Evolutionary conservation across 1,140 invertebrate species (phyloP).

Genomic region (Gonatopus flavifemur): DNA sequence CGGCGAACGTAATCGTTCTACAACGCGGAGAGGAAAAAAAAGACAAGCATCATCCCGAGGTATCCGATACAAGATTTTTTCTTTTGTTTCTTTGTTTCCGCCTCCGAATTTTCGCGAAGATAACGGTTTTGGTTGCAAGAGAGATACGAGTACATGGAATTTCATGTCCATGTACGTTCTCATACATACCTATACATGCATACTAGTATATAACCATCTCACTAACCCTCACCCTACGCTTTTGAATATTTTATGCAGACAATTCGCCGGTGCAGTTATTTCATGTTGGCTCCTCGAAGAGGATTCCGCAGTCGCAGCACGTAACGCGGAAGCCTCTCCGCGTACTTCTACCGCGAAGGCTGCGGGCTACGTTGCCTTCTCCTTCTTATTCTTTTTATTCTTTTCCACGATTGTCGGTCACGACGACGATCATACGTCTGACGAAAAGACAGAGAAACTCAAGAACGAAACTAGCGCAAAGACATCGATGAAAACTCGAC

Average conservation of each 20-base stretch:
- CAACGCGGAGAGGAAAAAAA: too few relatives aligned
- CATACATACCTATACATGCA: too few relatives aligned
- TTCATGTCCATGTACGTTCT: too few relatives aligned
- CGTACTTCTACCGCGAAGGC: too few relatives aligned
- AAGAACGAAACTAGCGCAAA: slow-evolving; percentile 10
- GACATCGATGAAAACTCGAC: slow-evolving; percentile 16
- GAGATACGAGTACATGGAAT: slow-evolving; percentile 36
- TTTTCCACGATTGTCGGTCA: slow-evolving; percentile 37
- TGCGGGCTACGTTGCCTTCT: slow-evolving; percentile 14
- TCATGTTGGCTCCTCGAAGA: slow-evolving; percentile 41
- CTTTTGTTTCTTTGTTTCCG: too few relatives aligned
- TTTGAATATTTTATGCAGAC: slow-evolving; percentile 57
- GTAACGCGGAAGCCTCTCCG: slow-evolving; percentile 29
- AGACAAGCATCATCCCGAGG: too few relatives aligned
- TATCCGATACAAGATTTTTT: too few relatives aligned
- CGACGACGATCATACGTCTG: slow-evolving; percentile 24
- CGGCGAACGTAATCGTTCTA: too few relatives aligned
- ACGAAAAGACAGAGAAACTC: too few relatives aligned
- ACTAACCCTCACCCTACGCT: slow-evolving; percentile 40
- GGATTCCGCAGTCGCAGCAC: slow-evolving; percentile 45
- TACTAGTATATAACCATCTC: slow-evolving; percentile 40
- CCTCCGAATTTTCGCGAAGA: too few relatives aligned
- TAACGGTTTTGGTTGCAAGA: slow-evolving; percentile 41
- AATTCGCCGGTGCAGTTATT: slow-evolving; percentile 56
- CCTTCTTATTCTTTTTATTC: slow-evolving; percentile 9